Base-by-base conservation (phyloP, 2,797 vertebrate genomes). In the Heteromormyrus szaboi region DNA sequence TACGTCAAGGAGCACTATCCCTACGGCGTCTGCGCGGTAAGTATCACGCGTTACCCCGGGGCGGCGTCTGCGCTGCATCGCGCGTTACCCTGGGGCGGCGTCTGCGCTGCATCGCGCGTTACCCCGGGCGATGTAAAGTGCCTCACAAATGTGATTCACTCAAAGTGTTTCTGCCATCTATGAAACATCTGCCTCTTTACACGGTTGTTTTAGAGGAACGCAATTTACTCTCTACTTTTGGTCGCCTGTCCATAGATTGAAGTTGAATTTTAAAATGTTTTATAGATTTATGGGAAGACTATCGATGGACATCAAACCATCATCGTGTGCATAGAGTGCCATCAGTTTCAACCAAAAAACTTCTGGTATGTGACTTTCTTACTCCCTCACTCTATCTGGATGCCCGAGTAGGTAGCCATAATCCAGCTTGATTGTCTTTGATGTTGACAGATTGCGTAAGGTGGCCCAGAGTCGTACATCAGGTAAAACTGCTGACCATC, bases 321-420 rank as follows among this genome's bases (percentile, higher is more conserved):
- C 93, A 99, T 99, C 93, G 98, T 97, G 86, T 99, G 98, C 93
- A 99, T 99, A 93, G 99, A 99, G 92, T 98, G 98, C 93, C 99
- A 99, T 96, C 98, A 99, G 92, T 99, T 99, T 94, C 98, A 99
- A 96, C 98, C 99, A 93, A 99, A 99, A 96, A 99, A 99, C 92
- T 99, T 99, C 93, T 99, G 99, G 99, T 99, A 96, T 91, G 95
- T 94, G 91, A 50, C 83, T 76, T 4, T 3, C 7, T 37, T 29
- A 7, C 2, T 88, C 3, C 19, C 7, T 88, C 25, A 11, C 65
- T 59, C 22, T 89, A 19, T 68, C 0, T 83, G 53, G 81, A 0
- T 87, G 53, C 83, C 29, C 87, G n/a, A 44, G 8, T 33, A n/a
- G 37, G 17, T 44, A 4, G 19, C 72, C 14, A 12, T 44, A 44